phyloP scores from a whole-genome alignment of 1,140 invertebrate genomes.

The Ceratina australensis region DNA sequence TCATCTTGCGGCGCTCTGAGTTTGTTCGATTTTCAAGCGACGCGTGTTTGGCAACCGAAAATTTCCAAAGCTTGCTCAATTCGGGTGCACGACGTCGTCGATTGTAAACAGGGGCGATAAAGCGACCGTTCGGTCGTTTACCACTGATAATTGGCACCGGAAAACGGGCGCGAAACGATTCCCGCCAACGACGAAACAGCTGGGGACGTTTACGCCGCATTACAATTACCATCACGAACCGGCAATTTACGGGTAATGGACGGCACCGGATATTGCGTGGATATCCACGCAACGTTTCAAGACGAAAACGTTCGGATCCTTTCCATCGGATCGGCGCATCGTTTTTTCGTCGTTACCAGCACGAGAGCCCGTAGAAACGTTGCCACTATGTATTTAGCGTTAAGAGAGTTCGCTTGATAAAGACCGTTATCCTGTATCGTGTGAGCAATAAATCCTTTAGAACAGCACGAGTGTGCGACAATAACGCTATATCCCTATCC shows the following conservation, averaged over 20 bases:
- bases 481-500: background rate
- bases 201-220: slow-evolving; percentile 5
- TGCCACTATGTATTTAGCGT: background rate
- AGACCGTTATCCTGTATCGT: background rate
- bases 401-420: background rate
- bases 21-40: background rate
- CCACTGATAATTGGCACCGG: background rate
- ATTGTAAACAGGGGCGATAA: background rate
- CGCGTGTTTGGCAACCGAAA: background rate
- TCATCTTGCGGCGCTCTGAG: no score
- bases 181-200: background rate
- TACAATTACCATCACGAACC: slow-evolving; percentile 45
- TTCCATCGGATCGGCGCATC: background rate
- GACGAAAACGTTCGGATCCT: slow-evolving; percentile 9
- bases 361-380: background rate
- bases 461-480: background rate
- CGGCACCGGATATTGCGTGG: slow-evolving; percentile 40
- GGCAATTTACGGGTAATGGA: slow-evolving; percentile 33
- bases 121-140: background rate
- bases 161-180: slow-evolving; percentile 14
- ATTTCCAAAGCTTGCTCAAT: slow-evolving; percentile 5
- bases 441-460: background rate
- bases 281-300: slow-evolving; percentile 32
- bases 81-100: background rate
- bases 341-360: slow-evolving; percentile 6